phyloP scores from a whole-genome alignment of 2,888 invertebrate genomes.

The Creontiades dilutus region DNA sequence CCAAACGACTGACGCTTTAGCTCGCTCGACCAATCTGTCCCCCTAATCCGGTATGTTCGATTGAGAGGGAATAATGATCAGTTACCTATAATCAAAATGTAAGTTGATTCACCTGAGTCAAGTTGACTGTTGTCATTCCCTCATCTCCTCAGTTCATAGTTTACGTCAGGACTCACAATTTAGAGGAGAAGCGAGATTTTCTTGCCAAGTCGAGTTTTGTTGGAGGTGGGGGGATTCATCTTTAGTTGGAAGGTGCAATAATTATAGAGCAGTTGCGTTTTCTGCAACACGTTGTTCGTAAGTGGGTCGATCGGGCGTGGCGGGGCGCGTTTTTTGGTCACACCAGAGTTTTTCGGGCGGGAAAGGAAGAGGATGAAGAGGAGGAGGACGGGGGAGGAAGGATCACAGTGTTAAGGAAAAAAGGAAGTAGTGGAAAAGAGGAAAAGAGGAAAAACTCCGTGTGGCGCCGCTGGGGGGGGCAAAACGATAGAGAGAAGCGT shows the following conservation, averaged over 20 bases:
- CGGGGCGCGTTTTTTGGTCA: slow-evolving; percentile 16
- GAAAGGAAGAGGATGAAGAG: not conserved
- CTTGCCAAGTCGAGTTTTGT: too few relatives aligned
- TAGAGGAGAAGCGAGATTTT: too few relatives aligned
- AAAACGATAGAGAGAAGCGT: slow-evolving; percentile 40
- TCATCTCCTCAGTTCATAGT: too few relatives aligned
- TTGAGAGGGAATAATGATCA: too few relatives aligned
- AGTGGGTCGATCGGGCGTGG: slow-evolving; percentile 35
- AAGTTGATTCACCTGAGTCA: too few relatives aligned
- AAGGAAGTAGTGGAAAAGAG: slow-evolving; percentile 47
- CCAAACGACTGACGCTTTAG: too few relatives aligned
- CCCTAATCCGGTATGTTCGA: too few relatives aligned
- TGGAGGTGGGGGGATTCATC: not conserved
- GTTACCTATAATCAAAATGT: too few relatives aligned
- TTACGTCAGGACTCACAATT: too few relatives aligned
- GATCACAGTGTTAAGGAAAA: not conserved
- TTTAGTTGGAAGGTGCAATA: slow-evolving; percentile 38
- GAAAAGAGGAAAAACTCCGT: slow-evolving; percentile 38
- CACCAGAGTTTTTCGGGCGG: not conserved
- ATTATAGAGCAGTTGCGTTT: slow-evolving; percentile 48
- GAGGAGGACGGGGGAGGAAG: not conserved
- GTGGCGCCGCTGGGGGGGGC: slow-evolving; percentile 34
- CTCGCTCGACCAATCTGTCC: too few relatives aligned
- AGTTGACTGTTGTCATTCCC: too few relatives aligned
- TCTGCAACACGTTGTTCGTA: slow-evolving; percentile 54